phyloP scores from a whole-genome alignment of 1,140 invertebrate species.

The Ladona fulva region DNA sequence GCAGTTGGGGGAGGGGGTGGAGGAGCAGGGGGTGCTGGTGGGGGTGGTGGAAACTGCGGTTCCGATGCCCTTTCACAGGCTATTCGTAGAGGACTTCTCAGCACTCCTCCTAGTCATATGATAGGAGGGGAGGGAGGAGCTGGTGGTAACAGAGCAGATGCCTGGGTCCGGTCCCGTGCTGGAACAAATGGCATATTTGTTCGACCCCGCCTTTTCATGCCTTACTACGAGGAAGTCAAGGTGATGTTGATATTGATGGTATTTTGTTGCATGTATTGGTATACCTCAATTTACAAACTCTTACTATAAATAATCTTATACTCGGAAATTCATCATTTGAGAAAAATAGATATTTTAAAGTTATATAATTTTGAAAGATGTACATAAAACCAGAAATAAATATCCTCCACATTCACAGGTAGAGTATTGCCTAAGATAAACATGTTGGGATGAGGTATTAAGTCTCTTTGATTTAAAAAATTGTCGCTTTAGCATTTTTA shows the following conservation, averaged over 20 bases:
- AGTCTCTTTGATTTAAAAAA: no score
- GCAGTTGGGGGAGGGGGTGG: neutral
- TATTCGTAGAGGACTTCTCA: constrained; percentile 75
- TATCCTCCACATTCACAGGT: no score
- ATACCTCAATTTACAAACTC: no score
- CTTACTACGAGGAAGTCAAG: constrained; percentile 90
- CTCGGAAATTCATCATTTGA: no score
- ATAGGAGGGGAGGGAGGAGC: constrained; percentile 36
- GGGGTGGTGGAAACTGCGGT: neutral
- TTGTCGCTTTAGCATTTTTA: no score
- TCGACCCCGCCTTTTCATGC: constrained; percentile 80
- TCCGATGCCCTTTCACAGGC: constrained; percentile 37
- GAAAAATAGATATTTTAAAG: no score
- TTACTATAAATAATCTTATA: no score
- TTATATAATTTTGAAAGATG: no score
- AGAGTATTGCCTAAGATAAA: no score
- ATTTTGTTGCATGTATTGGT: no score
- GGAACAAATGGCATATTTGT: constrained; percentile 65
- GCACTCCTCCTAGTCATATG: constrained; percentile 79
- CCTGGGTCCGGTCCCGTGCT: constrained; percentile 15
- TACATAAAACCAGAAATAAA: no score
- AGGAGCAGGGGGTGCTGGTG: neutral
- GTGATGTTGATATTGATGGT: constrained; percentile 38
- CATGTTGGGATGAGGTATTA: no score
- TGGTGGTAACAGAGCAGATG: constrained; percentile 11